phyloP scores from a whole-genome alignment of 2,888 invertebrate species.

The Panopea generosa region DNA sequence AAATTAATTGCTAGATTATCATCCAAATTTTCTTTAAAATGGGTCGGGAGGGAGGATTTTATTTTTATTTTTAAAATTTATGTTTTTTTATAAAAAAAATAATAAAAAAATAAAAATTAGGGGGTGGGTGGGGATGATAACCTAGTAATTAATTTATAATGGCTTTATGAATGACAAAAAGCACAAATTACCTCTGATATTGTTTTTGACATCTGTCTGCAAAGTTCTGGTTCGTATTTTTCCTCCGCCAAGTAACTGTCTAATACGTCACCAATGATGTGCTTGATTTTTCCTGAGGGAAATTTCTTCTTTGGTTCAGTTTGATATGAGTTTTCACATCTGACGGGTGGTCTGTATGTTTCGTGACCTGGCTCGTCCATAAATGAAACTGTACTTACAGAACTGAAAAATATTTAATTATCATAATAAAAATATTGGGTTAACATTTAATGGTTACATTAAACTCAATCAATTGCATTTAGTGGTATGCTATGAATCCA shows the following conservation, averaged over 20 bases:
- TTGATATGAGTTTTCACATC: slow-evolving; percentile 84
- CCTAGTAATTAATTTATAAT: no score
- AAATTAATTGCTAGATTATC: no score
- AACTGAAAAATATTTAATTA: slow-evolving; percentile 73
- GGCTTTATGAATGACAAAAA: slow-evolving; percentile 82
- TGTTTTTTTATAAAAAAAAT: no score
- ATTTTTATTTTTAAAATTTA: no score
- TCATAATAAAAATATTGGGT: no score
- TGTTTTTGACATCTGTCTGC: slow-evolving; percentile 84
- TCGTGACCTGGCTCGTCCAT: slow-evolving; percentile 82
- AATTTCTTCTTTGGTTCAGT: slow-evolving; percentile 77
- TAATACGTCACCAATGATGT: slow-evolving; percentile 82
- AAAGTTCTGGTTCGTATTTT: slow-evolving; percentile 83
- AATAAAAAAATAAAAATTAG: no score
- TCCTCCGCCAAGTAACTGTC: slow-evolving; percentile 83
- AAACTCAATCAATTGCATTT: no score
- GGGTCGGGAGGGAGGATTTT: no score
- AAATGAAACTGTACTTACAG: slow-evolving; percentile 83
- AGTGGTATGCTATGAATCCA: no score
- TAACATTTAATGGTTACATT: no score
- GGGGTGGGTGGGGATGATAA: no score
- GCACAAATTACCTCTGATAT: slow-evolving; percentile 84
- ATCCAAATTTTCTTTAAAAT: no score
- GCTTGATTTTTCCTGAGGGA: slow-evolving; percentile 77
- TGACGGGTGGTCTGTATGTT: slow-evolving; percentile 73